These are phyloP conservation scores for Orientallactaga bullata DNA, from an alignment of 2,113 vertebrate genomes.

Conservation along the genomic window DNA sequence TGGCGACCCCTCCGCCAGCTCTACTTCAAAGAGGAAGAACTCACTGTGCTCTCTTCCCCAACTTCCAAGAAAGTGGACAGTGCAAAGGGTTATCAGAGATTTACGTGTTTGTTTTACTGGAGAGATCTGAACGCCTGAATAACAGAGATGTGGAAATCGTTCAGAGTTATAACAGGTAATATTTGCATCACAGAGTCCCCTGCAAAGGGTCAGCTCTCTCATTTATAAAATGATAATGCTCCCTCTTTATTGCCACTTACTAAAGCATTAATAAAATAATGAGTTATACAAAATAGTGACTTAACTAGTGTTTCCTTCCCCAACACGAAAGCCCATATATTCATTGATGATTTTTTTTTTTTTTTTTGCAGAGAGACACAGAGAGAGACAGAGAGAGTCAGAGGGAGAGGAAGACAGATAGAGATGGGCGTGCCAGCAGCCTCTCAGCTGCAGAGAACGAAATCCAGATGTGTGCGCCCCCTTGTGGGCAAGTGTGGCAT, in stretches of 20 bases:
- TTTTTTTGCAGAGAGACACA: no score
- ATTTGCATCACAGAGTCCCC: background rate
- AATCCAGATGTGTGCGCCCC: no score
- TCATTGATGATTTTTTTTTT: background rate
- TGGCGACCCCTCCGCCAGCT: background rate
- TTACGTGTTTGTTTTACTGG: background rate
- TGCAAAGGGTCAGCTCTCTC: background rate
- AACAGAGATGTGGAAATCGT: background rate
- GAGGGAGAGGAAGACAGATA: no score
- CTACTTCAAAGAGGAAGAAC: background rate
- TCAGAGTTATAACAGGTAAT: background rate
- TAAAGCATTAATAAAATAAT: background rate
- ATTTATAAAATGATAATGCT: background rate
- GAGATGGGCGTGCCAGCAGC: no score
- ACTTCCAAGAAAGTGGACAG: background rate
- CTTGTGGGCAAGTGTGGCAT: no score
- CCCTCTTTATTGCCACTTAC: background rate
- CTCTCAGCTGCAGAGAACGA: no score
- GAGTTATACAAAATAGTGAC: background rate
- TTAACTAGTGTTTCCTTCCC: background rate
- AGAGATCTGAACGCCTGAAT: background rate
- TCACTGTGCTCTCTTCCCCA: background rate
- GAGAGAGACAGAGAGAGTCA: no score
- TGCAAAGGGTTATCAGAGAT: accelerated
- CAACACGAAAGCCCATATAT: background rate